Percentiles rank a stretch among this genome's conserved stretches.
Evolutionary conservation across 2,888 invertebrate genomes (phyloP).

Genomic region (Rhingia campestris): DNA sequence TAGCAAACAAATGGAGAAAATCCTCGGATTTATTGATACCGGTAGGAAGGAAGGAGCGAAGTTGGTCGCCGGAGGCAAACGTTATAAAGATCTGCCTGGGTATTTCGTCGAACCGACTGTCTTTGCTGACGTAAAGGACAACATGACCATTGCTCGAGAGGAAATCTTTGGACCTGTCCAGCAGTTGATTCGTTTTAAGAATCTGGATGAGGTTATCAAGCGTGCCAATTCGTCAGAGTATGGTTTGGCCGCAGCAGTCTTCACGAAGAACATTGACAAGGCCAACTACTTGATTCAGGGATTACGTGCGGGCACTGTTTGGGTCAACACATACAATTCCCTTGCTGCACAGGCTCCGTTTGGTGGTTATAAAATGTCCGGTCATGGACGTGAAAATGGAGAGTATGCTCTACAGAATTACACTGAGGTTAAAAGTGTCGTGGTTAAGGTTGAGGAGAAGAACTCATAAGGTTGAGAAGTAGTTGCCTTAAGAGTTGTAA

Average conservation of each 20-base stretch:
- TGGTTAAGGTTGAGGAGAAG: constrained; percentile 89
- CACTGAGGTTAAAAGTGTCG: constrained; percentile 96
- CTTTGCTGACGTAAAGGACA: constrained; percentile 91
- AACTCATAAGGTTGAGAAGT: constrained; percentile 86
- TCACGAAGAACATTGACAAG: constrained; percentile 95
- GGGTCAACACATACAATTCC: constrained; percentile 97
- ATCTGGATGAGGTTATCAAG: constrained; percentile 92
- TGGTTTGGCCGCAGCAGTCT: constrained; percentile 96
- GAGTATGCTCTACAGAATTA: constrained; percentile 96
- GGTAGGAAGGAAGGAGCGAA: constrained; percentile 94
- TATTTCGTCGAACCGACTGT: constrained; percentile 95
- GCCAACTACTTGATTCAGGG: constrained; percentile 91
- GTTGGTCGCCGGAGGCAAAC: constrained; percentile 89
- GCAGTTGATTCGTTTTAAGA: constrained; percentile 94
- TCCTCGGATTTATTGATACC: constrained; percentile 89
- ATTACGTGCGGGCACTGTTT: constrained; percentile 91
- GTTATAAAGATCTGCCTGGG: constrained; percentile 86
- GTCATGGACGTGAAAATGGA: constrained; percentile 96
- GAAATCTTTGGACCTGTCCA: constrained; percentile 99
- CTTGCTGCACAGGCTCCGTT: constrained; percentile 91
- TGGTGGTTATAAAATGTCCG: constrained; percentile 98
- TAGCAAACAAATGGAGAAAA: constrained; percentile 91
- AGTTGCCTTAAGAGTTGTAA: no score
- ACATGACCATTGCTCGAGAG: constrained; percentile 92
- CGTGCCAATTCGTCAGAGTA: constrained; percentile 95